Percentiles rank a stretch among this genome's conserved stretches.
Evolutionary conservation across 2,888 invertebrate species (phyloP).

Genomic region (Pseudococcus viburni): DNA sequence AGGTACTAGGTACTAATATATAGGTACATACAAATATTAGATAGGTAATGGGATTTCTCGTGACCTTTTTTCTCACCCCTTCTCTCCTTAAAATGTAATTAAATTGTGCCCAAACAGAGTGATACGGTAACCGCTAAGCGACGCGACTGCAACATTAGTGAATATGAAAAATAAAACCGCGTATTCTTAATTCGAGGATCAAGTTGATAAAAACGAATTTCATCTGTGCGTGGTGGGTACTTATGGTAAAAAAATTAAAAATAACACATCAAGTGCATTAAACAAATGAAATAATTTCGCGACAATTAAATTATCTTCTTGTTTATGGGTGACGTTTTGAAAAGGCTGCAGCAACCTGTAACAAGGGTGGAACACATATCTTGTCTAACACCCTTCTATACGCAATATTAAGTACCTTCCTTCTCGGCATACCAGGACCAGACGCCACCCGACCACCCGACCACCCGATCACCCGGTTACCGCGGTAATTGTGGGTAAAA

Average conservation of each 20-base stretch:
- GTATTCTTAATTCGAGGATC: background rate
- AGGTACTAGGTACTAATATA: no score
- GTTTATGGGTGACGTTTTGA: conserved; percentile 15
- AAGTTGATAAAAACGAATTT: background rate
- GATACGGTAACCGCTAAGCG: no score
- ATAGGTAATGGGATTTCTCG: no score
- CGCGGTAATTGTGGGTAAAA: background rate
- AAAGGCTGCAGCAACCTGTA: background rate
- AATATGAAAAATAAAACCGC: no score
- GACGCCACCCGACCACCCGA: conserved; percentile 12
- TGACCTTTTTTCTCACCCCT: no score
- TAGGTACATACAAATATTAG: no score
- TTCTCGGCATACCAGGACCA: background rate
- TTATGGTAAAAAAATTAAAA: background rate
- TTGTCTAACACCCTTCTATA: background rate
- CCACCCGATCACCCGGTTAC: background rate
- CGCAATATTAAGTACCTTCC: conserved; percentile 1
- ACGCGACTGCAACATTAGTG: no score
- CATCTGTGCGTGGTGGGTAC: background rate
- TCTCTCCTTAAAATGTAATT: no score
- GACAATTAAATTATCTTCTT: background rate
- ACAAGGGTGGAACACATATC: background rate
- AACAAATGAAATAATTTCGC: conserved; percentile 38
- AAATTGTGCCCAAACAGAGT: no score
- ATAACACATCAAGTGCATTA: background rate